These are phyloP conservation scores for Leptopilina myrica DNA, from an alignment of 2,888 invertebrate species.

Conservation along the genomic window DNA sequence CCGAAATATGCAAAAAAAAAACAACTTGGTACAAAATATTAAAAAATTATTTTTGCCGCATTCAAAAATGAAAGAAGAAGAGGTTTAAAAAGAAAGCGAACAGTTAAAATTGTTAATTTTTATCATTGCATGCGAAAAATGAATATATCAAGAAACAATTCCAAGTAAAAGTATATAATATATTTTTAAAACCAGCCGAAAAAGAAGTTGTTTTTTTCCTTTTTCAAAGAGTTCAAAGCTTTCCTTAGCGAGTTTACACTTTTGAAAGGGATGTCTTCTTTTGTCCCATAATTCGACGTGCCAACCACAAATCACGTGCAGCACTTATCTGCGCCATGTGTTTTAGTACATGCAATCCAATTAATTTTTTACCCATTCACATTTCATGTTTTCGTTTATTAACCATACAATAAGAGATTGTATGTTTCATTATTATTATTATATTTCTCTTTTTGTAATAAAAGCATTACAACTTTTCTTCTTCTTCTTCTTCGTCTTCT, in stretches of 20 bases:
- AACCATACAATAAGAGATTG: neutral
- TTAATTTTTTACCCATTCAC: conserved; percentile 37
- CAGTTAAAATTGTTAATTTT: neutral
- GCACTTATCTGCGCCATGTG: conserved; percentile 30
- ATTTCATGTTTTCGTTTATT: conserved; percentile 16
- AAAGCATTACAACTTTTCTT: no score
- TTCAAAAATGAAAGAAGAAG: no score
- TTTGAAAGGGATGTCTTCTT: conserved; percentile 34
- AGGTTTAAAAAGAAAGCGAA: no score
- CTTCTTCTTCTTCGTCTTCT: no score
- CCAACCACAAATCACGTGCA: conserved; percentile 38
- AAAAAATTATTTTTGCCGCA: neutral
- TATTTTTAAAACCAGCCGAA: neutral
- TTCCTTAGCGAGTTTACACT: conserved; percentile 19
- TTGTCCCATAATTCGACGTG: conserved; percentile 37
- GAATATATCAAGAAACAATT: neutral
- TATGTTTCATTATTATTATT: neutral
- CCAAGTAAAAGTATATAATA: neutral
- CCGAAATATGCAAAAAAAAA: no score
- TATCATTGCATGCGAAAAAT: neutral
- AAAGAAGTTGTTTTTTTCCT: neutral
- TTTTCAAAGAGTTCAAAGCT: neutral
- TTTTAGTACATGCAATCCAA: conserved; percentile 14
- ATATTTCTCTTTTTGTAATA: no score
- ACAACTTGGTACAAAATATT: no score